Percentiles rank a stretch among this genome's conserved stretches.
These are phyloP conservation scores for Echinops telfairi DNA, from an alignment of 2,113 vertebrate species.

Conservation along the genomic window DNA sequence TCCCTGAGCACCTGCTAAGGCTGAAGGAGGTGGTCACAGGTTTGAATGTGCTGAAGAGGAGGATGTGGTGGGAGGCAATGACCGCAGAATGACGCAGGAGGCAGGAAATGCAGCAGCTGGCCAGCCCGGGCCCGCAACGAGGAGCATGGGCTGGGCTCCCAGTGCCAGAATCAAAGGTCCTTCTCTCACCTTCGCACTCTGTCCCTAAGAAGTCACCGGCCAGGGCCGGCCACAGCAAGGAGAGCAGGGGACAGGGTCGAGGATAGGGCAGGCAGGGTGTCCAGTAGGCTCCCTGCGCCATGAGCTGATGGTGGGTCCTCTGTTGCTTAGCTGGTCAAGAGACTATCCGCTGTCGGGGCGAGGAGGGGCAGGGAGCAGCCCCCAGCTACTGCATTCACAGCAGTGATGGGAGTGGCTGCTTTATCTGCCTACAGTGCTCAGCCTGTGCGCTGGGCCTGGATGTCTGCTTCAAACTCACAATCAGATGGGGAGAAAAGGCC, in stretches of 20 bases:
- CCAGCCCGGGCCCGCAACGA: not conserved
- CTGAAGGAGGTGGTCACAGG: not conserved
- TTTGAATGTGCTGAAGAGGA: not conserved
- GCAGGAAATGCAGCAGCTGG: conserved; percentile 52
- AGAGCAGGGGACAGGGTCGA: no score
- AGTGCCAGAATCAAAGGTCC: rapidly evolving
- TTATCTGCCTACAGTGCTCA: not conserved
- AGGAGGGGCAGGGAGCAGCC: not conserved
- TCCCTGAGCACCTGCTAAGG: not conserved
- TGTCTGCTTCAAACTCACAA: not conserved
- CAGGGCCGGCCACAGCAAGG: not conserved
- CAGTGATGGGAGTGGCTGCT: not conserved
- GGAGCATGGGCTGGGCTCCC: no score
- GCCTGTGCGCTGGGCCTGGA: not conserved
- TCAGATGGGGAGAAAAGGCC: not conserved
- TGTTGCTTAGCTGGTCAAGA: not conserved
- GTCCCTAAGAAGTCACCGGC: not conserved
- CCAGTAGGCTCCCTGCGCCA: not conserved
- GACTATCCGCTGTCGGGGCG: not conserved
- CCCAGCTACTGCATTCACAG: not conserved
- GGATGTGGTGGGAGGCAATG: conserved; percentile 73
- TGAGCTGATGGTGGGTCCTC: not conserved
- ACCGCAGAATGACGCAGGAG: not conserved
- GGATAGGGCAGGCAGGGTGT: not conserved
- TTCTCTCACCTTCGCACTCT: not conserved